Conservation (phyloP, 2,888 invertebrate genomes). For the Megamerina dolium region DNA sequence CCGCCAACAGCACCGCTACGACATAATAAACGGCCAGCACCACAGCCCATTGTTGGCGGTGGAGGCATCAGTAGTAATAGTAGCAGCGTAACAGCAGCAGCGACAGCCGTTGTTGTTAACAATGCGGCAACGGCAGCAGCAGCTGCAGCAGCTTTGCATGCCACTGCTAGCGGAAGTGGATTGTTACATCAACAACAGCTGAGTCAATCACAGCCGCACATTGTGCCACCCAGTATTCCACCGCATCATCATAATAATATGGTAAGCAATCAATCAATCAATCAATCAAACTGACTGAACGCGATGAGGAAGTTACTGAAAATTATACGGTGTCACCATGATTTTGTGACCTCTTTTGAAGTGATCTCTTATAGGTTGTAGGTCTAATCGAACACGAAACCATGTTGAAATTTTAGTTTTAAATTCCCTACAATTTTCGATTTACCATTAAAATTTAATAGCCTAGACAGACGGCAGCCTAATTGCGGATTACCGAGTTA, state of each 20-base stretch:
- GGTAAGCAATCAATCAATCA: constrained; percentile 22
- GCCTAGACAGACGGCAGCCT: too few relatives aligned
- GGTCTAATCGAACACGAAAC: too few relatives aligned
- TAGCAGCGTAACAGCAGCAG: constrained; percentile 23
- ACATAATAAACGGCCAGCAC: constrained; percentile 50
- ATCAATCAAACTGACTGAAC: too few relatives aligned
- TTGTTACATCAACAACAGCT: constrained; percentile 37
- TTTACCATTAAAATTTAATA: too few relatives aligned
- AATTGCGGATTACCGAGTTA: too few relatives aligned
- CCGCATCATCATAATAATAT: constrained; percentile 45
- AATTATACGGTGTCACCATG: too few relatives aligned
- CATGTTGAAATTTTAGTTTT: too few relatives aligned
- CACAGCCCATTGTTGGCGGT: constrained; percentile 38
- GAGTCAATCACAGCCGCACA: constrained; percentile 48
- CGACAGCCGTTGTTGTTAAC: constrained; percentile 14
- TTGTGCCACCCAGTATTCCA: constrained; percentile 48
- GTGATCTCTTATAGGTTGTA: too few relatives aligned
- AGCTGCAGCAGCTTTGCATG: constrained; percentile 1
- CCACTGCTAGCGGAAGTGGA: constrained; percentile 8
- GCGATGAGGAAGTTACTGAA: too few relatives aligned
- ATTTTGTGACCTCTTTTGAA: too few relatives aligned
- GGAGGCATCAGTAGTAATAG: constrained; percentile 19
- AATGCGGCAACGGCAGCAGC: constrained; percentile 20
- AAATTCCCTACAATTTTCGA: too few relatives aligned
- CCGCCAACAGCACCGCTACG: constrained; percentile 50